These are phyloP conservation scores for Lucinisca nassula DNA, from an alignment of 2,888 invertebrate species.

Conservation along the genomic window DNA sequence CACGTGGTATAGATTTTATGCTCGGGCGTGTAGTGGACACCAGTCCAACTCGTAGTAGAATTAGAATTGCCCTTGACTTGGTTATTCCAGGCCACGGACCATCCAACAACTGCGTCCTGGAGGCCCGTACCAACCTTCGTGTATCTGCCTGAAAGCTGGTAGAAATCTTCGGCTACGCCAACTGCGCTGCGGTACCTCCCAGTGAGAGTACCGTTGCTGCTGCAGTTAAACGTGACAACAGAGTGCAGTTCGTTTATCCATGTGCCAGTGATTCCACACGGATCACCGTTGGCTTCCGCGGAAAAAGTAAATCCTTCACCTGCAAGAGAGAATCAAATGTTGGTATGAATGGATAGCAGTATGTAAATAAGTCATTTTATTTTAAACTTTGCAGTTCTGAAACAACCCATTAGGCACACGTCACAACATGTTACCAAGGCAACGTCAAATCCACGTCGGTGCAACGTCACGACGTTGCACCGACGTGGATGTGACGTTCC, in stretches of 20 bases:
- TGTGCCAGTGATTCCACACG: slow-evolving; percentile 10
- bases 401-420: too few species aligned
- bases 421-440: too few species aligned
- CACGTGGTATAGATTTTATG: slow-evolving; percentile 25
- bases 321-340: too few species aligned
- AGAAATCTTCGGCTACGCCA: slow-evolving; percentile 4
- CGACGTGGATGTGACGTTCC: too few species aligned
- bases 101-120: not conserved
- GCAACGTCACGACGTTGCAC: too few species aligned
- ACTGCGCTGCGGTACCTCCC: slow-evolving; percentile 26
- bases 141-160: slow-evolving; percentile 25
- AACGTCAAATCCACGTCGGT: too few species aligned
- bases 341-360: too few species aligned
- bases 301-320: too few species aligned
- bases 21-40: not conserved
- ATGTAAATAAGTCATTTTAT: too few species aligned
- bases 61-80: slow-evolving; percentile 19
- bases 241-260: slow-evolving; percentile 33
- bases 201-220: not conserved
- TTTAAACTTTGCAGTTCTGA: too few species aligned
- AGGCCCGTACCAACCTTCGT: not conserved
- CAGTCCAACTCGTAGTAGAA: slow-evolving; percentile 12
- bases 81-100: slow-evolving; percentile 27
- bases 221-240: not conserved
- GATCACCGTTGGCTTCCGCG: too few species aligned